Evolutionary conservation across 2,797 vertebrate genomes (phyloP).

Genomic region (Fistularia commersonii): DNA sequence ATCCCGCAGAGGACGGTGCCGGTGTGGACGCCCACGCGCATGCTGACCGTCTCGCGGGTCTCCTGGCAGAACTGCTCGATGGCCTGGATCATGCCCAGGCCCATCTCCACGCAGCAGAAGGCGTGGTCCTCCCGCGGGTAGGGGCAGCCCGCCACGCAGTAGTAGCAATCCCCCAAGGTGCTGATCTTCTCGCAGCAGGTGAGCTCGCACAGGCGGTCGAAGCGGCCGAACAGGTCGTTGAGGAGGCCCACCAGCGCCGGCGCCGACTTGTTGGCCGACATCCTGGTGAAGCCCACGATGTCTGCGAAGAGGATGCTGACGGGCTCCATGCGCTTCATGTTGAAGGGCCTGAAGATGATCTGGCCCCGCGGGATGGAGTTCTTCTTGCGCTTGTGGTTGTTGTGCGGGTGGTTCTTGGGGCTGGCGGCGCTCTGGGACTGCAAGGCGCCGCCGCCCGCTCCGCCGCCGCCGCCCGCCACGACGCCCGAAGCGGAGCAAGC

Average conservation of each 20-base stretch:
- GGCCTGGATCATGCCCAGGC: conserved; percentile 96
- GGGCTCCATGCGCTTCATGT: conserved; percentile 94
- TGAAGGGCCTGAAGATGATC: conserved; percentile 95
- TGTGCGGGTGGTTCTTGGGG: conserved; percentile 83
- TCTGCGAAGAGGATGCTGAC: conserved; percentile 98
- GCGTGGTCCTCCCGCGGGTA: conserved; percentile 91
- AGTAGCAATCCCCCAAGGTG: conserved; percentile 97
- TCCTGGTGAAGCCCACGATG: conserved; percentile 97
- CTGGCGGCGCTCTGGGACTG: conserved; percentile 73
- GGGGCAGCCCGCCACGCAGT: conserved; percentile 95
- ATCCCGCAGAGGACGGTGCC: conserved; percentile 96
- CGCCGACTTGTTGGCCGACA: conserved; percentile 98
- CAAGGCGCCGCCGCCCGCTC: conserved; percentile 80
- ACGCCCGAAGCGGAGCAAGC: conserved; percentile 65
- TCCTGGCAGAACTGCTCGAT: conserved; percentile 98
- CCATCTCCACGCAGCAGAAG: conserved; percentile 98
- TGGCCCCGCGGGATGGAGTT: conserved; percentile 92
- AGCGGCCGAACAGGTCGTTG: conserved; percentile 95
- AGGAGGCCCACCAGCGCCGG: conserved; percentile 95
- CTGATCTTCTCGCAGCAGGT: conserved; percentile 98
- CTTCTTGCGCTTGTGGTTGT: conserved; percentile 89
- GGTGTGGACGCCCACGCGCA: conserved; percentile 96
- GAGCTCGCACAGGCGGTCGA: conserved; percentile 92
- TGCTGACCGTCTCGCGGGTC: conserved; percentile 95
- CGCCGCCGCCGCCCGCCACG: conserved; percentile 46